Percentiles rank a stretch among this genome's conserved stretches.
Evolutionary conservation across 2,113 vertebrate species (phyloP).

Genomic region (Xiphophorus hellerii): DNA sequence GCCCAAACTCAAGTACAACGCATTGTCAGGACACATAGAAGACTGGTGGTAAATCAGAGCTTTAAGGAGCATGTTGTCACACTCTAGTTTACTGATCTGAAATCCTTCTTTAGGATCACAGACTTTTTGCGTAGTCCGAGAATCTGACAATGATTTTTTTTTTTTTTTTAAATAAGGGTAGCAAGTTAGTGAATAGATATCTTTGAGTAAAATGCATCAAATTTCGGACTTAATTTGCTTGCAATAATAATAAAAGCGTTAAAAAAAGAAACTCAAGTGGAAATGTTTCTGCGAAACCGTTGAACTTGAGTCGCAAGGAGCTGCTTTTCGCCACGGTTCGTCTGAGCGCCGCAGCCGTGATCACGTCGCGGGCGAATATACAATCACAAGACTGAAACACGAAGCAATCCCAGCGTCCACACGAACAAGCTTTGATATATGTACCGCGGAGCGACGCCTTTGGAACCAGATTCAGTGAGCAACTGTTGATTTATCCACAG

Average conservation of each 20-base stretch:
- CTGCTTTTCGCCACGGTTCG: too few species aligned
- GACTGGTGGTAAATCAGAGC: neutral
- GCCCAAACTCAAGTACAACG: neutral
- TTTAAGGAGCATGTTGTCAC: neutral
- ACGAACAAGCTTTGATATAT: conserved; percentile 11
- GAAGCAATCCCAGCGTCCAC: conserved; percentile 32
- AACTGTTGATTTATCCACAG: conserved; percentile 72
- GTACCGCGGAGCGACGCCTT: neutral
- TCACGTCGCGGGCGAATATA: too few species aligned
- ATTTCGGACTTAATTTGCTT: neutral
- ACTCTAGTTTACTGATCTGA: neutral
- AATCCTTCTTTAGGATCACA: neutral
- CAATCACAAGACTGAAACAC: conserved; percentile 36
- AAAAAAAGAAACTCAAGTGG: neutral
- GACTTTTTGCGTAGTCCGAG: too few species aligned
- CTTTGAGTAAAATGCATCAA: neutral
- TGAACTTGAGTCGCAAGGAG: conserved; percentile 68
- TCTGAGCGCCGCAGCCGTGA: too few species aligned
- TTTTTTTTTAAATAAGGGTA: too few species aligned
- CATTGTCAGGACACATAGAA: neutral
- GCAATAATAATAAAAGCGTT: neutral
- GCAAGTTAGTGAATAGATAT: too few species aligned
- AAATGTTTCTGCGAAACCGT: conserved; percentile 24
- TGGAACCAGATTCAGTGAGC: conserved; percentile 44
- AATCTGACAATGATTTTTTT: too few species aligned